Percentiles rank a stretch among this genome's conserved stretches.
Evolutionary conservation across 2,113 vertebrate species (phyloP).

Genomic region (Heterochromis multidens): DNA sequence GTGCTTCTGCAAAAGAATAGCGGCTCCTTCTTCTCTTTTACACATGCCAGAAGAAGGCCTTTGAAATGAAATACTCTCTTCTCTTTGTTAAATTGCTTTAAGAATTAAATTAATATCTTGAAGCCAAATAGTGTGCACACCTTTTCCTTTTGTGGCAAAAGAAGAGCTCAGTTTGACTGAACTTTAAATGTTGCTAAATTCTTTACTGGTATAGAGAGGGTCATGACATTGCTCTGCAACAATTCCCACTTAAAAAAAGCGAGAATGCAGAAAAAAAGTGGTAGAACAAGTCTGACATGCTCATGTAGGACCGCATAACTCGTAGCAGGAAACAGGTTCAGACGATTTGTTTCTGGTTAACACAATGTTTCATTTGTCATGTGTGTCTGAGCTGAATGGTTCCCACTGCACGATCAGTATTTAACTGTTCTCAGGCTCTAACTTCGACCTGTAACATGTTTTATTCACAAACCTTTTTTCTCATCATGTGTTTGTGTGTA

Average conservation of each 20-base stretch:
- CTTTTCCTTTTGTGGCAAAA: not conserved
- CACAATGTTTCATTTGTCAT: not conserved
- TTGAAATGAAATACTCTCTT: not conserved
- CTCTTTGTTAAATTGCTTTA: not conserved
- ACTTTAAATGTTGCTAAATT: not conserved
- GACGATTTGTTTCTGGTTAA: not conserved
- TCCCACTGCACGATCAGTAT: conserved; percentile 33
- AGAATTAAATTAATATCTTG: not conserved
- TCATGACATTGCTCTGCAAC: not conserved
- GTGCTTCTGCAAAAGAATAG: not conserved
- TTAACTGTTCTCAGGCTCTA: conserved; percentile 38
- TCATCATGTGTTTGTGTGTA: not conserved
- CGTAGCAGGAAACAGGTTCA: not conserved
- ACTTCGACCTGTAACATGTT: conserved; percentile 40
- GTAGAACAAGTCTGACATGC: not conserved
- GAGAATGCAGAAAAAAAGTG: not conserved
- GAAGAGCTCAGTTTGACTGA: not conserved
- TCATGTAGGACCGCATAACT: not conserved
- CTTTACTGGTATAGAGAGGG: too few relatives aligned
- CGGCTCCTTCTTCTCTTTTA: not conserved
- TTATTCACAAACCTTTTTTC: not conserved
- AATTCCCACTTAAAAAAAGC: not conserved
- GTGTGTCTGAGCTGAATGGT: conserved; percentile 27
- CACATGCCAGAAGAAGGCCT: not conserved
- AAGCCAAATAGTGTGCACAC: not conserved